Conservation (phyloP, 1,140 invertebrate genomes). For the Temnothorax longispinosus region DNA sequence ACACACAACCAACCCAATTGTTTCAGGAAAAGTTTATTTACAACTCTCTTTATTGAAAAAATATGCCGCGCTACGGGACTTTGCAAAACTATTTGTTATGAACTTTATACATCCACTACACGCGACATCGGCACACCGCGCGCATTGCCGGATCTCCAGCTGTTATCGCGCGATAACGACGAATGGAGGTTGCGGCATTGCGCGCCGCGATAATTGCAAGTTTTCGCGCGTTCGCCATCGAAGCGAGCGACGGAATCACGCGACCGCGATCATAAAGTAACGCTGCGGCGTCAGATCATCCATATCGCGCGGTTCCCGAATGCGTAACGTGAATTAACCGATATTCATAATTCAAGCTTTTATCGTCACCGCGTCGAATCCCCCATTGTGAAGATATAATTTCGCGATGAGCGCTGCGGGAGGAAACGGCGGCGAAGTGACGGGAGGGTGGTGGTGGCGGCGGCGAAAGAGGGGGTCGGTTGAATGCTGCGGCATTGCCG, state of each 20-base stretch:
- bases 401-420: slow-evolving; percentile 64
- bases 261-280: slow-evolving; percentile 49
- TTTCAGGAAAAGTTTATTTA: neutral
- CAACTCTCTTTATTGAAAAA: neutral
- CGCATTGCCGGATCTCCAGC: neutral
- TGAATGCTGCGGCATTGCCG: slow-evolving; percentile 44
- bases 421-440: slow-evolving; percentile 54
- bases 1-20: neutral
- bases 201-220: slow-evolving; percentile 53
- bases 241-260: slow-evolving; percentile 26
- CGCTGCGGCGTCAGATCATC: neutral
- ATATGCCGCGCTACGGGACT: neutral
- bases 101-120: neutral
- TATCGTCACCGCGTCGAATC: slow-evolving; percentile 74
- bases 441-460: neutral
- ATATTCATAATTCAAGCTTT: slow-evolving; percentile 83
- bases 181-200: slow-evolving; percentile 40
- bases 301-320: slow-evolving; percentile 36
- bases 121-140: neutral
- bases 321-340: slow-evolving; percentile 74
- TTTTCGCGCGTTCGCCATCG: slow-evolving; percentile 60
- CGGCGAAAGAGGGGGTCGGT: neutral
- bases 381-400: slow-evolving; percentile 80
- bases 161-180: slow-evolving; percentile 22
- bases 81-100: slow-evolving; percentile 3